Evolutionary conservation across 2,888 invertebrate species (phyloP).

Genomic region (Drosophila austrosaltans): DNA sequence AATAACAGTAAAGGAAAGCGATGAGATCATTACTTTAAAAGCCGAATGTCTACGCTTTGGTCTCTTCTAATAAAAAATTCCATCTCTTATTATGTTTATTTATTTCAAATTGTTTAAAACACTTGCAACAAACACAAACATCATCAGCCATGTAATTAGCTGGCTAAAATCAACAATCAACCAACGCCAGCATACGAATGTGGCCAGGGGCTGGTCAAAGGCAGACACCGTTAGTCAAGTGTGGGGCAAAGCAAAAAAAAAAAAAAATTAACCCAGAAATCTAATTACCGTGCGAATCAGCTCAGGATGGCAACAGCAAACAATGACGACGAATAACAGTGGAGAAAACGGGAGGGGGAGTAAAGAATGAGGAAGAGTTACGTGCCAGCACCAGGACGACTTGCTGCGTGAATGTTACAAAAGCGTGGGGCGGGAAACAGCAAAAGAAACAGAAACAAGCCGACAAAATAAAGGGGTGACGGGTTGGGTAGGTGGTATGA

Average conservation of each 20-base stretch:
- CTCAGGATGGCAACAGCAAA: conserved; percentile 23
- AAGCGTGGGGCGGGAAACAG: conserved; percentile 6
- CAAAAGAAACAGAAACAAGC: conserved; percentile 19
- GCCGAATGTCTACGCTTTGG: conserved; percentile 44
- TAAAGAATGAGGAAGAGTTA: conserved; percentile 21
- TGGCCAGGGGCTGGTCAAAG: conserved; percentile 5
- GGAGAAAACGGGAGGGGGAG: conserved; percentile 10
- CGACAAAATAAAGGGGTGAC: conserved; percentile 42
- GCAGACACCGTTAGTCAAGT: conserved; percentile 20
- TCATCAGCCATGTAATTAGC: conserved; percentile 60
- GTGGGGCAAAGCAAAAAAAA: conserved; percentile 20
- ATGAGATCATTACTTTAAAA: conserved; percentile 78
- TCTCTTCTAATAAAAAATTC: conserved; percentile 63
- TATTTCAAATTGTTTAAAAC: conserved; percentile 41
- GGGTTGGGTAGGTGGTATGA: conserved; percentile 24
- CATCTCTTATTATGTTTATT: conserved; percentile 64
- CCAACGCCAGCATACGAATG: background rate
- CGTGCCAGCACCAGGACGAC: background rate
- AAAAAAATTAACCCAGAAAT: conserved; percentile 78
- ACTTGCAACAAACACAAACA: conserved; percentile 33
- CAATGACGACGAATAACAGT: conserved; percentile 17
- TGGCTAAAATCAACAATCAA: conserved; percentile 56
- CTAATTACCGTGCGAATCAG: conserved; percentile 69
- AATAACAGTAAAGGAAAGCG: conserved; percentile 41
- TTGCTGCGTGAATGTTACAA: conserved; percentile 19